Evolutionary conservation across 2,888 invertebrate species (phyloP), one percentile per base, ranked within the genome.

Genomic region (Candidula unifasciata): DNA sequence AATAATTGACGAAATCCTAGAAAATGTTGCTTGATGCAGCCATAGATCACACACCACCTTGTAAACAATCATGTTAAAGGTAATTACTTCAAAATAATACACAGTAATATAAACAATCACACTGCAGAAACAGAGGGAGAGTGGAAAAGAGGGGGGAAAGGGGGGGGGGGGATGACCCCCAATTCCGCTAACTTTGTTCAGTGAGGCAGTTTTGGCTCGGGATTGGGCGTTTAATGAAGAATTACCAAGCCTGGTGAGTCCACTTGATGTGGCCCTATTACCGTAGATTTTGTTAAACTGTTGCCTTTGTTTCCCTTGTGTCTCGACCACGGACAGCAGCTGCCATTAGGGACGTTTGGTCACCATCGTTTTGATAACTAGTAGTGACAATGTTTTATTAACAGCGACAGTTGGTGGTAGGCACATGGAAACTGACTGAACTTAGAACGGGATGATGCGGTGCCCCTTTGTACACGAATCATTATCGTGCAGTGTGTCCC

Each of bases 151-250:
- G n/a, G n/a, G 18, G 33, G 44, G 64, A 78, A 35, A 77, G 33
- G 37, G 21, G 18, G 44, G n/a, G 37, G 16, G 35, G 10, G n/a
- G 2, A 66, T 16, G 0, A 78, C 66, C 78, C n/a, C n/a, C 64
- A 78, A 66, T 78, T 21, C 64, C 27, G 44, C 18, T 79, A 37
- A 44, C 44, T 30, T 27, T 79, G 64, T 68, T 57, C 18, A 13
- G 18, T 6, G 0, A 0, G 73, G 6, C 44, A 13, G 30, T 33
- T 79, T 79, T 79, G 10, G 27, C 66, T 37, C 18, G 44, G 37
- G 66, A 79, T 79, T 79, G 44, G 44, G 66, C 37, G 27, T 27
- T 27, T 79, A 79, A 79, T 68, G 24, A 79, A 66, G 18, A 66
- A 79, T 79, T 66, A 79, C 57, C 13, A 44, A 13, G 66, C 27